These are phyloP conservation scores for Pristionchus fissidentatus DNA, from an alignment of 2,888 invertebrate genomes.

Conservation along the genomic window DNA sequence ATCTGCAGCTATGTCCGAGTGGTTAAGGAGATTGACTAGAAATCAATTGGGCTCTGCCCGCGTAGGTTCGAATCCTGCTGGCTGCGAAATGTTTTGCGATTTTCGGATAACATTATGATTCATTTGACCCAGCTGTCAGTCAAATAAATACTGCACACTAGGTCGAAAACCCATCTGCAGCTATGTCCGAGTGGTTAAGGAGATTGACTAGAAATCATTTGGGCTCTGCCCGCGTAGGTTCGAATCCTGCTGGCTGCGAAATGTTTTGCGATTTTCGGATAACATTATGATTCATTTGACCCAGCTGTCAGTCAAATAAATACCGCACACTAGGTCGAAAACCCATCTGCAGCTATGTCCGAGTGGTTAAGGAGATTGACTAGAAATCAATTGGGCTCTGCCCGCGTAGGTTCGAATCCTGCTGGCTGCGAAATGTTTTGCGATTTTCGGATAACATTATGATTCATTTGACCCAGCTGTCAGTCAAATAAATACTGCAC, in stretches of 20 bases:
- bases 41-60: conserved; percentile 56
- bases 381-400: conserved; percentile 56
- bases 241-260: conserved; percentile 54
- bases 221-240: conserved; percentile 56
- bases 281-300: too few species aligned
- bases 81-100: conserved; percentile 50
- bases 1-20: conserved; percentile 53
- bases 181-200: conserved; percentile 55
- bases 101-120: too few species aligned
- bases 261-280: too few species aligned
- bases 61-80: conserved; percentile 56
- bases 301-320: too few species aligned
- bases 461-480: too few species aligned
- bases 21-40: conserved; percentile 56
- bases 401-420: conserved; percentile 58
- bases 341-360: conserved; percentile 51
- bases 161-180: too few species aligned
- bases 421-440: conserved; percentile 49
- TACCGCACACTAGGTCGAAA: too few species aligned
- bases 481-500: too few species aligned
- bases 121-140: too few species aligned
- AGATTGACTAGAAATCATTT: conserved; percentile 56
- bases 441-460: too few species aligned
- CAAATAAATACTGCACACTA: too few species aligned
- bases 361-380: conserved; percentile 56